phyloP scores from a whole-genome alignment of 1,140 invertebrate genomes.

The Bombus superbus region DNA sequence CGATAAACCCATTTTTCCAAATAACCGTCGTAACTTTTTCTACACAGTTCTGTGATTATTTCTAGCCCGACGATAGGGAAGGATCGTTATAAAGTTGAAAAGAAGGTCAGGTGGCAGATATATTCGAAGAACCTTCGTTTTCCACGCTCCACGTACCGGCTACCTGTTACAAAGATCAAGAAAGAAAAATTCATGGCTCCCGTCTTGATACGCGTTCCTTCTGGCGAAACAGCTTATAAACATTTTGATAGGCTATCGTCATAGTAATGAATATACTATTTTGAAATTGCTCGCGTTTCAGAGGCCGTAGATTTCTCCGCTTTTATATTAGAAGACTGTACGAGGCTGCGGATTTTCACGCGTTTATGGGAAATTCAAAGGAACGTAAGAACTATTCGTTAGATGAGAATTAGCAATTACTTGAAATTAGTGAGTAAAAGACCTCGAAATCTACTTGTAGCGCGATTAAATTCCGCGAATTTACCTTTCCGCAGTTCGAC shows the following conservation, averaged over 20 bases:
- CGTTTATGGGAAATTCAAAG: background rate
- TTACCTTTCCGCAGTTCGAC: no score
- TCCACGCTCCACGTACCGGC: background rate
- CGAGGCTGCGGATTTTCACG: background rate
- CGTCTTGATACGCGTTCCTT: background rate
- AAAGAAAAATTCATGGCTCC: background rate
- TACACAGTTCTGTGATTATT: background rate
- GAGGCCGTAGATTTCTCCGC: background rate
- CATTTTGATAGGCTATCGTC: background rate
- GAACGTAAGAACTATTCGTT: no score
- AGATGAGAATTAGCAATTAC: no score
- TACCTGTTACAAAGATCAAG: background rate
- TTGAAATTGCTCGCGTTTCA: background rate
- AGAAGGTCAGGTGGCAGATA: background rate
- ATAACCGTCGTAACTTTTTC: background rate
- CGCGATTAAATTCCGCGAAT: no score
- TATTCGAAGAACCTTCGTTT: background rate
- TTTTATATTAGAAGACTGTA: no score
- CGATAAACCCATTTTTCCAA: no score
- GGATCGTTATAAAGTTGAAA: background rate
- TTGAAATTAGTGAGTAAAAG: no score
- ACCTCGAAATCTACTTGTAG: no score
- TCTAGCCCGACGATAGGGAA: background rate
- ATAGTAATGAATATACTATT: background rate
- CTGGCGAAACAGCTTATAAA: background rate